Evolutionary conservation across 2,797 vertebrate species (phyloP).

Genomic region (Echiichthys vipera): DNA sequence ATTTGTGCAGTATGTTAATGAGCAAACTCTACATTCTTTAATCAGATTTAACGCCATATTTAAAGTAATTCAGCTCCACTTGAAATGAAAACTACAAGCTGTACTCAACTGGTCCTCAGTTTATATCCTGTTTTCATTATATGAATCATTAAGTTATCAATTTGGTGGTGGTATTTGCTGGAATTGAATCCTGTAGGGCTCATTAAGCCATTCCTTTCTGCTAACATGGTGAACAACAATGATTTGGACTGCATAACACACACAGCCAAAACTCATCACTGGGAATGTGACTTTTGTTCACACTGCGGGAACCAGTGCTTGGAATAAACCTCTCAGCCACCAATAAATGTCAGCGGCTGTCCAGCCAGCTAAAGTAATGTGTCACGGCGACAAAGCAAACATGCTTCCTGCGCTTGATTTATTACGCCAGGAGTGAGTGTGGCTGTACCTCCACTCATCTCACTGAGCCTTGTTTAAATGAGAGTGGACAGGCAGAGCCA

Average conservation of each 20-base stretch:
- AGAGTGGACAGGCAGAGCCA: constrained; percentile 63
- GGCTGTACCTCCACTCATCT: constrained; percentile 55
- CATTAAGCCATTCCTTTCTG: constrained; percentile 63
- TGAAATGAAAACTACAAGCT: constrained; percentile 59
- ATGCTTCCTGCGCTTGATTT: constrained; percentile 57
- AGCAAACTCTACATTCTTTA: constrained; percentile 31
- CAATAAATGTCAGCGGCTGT: constrained; percentile 67
- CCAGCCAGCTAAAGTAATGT: constrained; percentile 52
- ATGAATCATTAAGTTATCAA: constrained; percentile 77
- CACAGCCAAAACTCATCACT: constrained; percentile 27
- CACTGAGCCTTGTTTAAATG: constrained; percentile 63
- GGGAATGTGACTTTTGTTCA: constrained; percentile 34
- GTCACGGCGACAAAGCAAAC: constrained; percentile 48
- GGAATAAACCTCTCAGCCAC: constrained; percentile 60
- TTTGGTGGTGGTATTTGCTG: constrained; percentile 62
- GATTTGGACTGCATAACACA: constrained; percentile 31
- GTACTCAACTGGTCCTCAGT: constrained; percentile 48
- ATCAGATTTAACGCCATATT: constrained; percentile 56
- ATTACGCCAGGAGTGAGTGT: constrained; percentile 61
- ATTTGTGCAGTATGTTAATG: constrained; percentile 22
- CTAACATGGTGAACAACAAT: constrained; percentile 63
- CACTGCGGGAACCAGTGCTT: constrained; percentile 18
- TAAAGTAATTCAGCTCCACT: constrained; percentile 52
- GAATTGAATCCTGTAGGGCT: constrained; percentile 65
- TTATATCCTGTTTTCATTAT: constrained; percentile 72